Conservation (phyloP, 2,888 invertebrate species). For the Drosophila robusta region DNA sequence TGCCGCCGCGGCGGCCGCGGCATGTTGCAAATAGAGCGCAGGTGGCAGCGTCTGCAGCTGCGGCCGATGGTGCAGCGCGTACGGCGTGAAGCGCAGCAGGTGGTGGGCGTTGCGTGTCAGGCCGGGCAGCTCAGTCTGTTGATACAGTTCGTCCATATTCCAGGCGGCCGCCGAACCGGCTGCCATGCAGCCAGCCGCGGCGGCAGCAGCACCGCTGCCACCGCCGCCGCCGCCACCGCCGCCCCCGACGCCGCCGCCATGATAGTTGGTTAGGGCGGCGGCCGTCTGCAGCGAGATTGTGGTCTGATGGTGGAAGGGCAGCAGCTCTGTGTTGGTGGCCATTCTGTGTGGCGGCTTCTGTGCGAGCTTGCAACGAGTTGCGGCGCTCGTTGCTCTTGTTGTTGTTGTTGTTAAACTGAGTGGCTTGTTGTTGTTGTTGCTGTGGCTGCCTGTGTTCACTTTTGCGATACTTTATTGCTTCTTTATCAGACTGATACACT, state of each 20-base stretch:
- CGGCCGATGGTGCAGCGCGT: slow-evolving; percentile 89
- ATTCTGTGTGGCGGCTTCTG: slow-evolving; percentile 49
- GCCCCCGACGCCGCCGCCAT: slow-evolving; percentile 74
- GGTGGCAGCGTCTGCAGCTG: slow-evolving; percentile 83
- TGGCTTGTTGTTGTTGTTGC: slow-evolving; percentile 1
- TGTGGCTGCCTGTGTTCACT: slow-evolving; percentile 11
- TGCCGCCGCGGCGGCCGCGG: slow-evolving; percentile 74
- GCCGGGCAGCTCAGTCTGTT: slow-evolving; percentile 85
- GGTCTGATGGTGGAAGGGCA: slow-evolving; percentile 84
- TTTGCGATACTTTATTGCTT: slow-evolving; percentile 5
- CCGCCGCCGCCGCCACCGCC: slow-evolving; percentile 54
- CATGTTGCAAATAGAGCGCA: slow-evolving; percentile 81
- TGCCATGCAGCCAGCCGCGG: slow-evolving; percentile 48
- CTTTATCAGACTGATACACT: slow-evolving; percentile 9
- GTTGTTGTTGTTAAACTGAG: background rate
- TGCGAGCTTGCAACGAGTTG: slow-evolving; percentile 13
- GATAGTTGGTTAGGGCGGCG: slow-evolving; percentile 83
- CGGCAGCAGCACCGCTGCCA: slow-evolving; percentile 42
- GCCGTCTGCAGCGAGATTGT: slow-evolving; percentile 83
- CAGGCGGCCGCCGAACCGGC: slow-evolving; percentile 69
- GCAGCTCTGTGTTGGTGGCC: slow-evolving; percentile 84
- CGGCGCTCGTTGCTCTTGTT: slow-evolving; percentile 7
- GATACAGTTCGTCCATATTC: slow-evolving; percentile 83
- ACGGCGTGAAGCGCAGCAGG: slow-evolving; percentile 86
- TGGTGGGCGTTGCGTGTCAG: slow-evolving; percentile 84